Evolutionary conservation across 2,113 vertebrate species (phyloP).

Genomic region (Oncorhynchus kisutch): DNA sequence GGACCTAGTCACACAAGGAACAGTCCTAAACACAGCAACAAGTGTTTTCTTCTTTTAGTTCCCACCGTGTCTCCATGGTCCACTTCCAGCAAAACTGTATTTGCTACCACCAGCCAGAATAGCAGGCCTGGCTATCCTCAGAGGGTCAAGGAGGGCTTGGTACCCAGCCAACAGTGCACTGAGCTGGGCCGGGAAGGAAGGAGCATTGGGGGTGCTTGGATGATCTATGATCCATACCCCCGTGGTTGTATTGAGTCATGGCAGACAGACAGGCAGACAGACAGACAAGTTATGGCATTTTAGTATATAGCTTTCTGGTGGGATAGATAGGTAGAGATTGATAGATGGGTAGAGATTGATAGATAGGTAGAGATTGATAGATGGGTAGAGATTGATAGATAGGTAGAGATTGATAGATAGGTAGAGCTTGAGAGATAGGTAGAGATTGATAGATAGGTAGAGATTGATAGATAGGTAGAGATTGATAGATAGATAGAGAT

Average conservation of each 20-base stretch:
- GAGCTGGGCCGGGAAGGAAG: constrained; percentile 15
- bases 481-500: too few relatives aligned
- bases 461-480: too few relatives aligned
- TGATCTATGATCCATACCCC: background rate
- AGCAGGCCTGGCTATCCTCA: constrained; percentile 46
- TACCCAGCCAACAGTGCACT: constrained; percentile 30
- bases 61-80: constrained; percentile 14
- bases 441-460: too few relatives aligned
- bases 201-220: constrained; percentile 7
- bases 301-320: too few relatives aligned
- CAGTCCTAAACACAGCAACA: background rate
- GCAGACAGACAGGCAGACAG: too few relatives aligned
- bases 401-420: too few relatives aligned
- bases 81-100: constrained; percentile 37
- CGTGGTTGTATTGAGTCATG: constrained; percentile 4
- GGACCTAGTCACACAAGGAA: background rate
- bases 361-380: too few relatives aligned
- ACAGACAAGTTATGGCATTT: too few relatives aligned
- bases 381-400: too few relatives aligned
- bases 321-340: too few relatives aligned
- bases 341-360: too few relatives aligned
- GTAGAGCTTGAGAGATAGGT: too few relatives aligned
- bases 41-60: constrained; percentile 8
- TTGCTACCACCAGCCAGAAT: constrained; percentile 31
- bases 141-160: constrained; percentile 25